Conservation (phyloP, 1,140 invertebrate species). For the Drosophila insularis region DNA sequence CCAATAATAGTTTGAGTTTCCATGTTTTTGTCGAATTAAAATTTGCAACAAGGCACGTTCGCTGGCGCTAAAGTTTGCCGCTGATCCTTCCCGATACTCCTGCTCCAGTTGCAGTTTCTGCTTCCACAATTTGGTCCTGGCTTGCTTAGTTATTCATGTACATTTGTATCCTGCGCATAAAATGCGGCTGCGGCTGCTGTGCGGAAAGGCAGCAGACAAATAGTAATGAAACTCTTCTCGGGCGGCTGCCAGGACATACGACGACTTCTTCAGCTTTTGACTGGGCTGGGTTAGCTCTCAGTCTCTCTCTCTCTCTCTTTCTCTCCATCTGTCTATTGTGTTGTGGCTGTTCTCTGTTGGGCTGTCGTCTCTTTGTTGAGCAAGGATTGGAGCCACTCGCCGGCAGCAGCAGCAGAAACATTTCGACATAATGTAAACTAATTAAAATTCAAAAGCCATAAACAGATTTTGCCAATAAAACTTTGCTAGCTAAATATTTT, state of each 20-base stretch:
- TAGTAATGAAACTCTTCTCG: constrained; percentile 76
- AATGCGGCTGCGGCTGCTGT: constrained; percentile 81
- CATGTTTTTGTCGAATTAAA: constrained; percentile 80
- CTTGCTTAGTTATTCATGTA: constrained; percentile 78
- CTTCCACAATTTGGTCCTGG: constrained; percentile 6
- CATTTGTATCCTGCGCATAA: constrained; percentile 81
- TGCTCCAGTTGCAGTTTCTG: background rate
- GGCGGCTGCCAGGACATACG: constrained; percentile 54
- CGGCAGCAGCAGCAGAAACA: constrained; percentile 56
- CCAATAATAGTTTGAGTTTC: constrained; percentile 76
- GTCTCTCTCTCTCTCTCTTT: background rate
- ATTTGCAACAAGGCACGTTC: constrained; percentile 77
- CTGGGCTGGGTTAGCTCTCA: background rate
- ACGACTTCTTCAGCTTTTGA: constrained; percentile 58
- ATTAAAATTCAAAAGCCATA: constrained; percentile 83
- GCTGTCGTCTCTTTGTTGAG: constrained; percentile 36
- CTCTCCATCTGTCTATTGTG: constrained; percentile 12
- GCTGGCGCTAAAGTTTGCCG: constrained; percentile 62
- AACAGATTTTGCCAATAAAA: constrained; percentile 83
- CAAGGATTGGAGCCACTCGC: constrained; percentile 15
- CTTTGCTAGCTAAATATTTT: constrained; percentile 81
- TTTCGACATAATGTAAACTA: constrained; percentile 82
- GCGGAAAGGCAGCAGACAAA: constrained; percentile 81
- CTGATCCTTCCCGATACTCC: constrained; percentile 50
- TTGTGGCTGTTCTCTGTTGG: constrained; percentile 9